Evolutionary conservation across 37 sponge, comb jelly and placozoan genomes (phyloP).

Genomic region (Dysidea cf. avara): DNA sequence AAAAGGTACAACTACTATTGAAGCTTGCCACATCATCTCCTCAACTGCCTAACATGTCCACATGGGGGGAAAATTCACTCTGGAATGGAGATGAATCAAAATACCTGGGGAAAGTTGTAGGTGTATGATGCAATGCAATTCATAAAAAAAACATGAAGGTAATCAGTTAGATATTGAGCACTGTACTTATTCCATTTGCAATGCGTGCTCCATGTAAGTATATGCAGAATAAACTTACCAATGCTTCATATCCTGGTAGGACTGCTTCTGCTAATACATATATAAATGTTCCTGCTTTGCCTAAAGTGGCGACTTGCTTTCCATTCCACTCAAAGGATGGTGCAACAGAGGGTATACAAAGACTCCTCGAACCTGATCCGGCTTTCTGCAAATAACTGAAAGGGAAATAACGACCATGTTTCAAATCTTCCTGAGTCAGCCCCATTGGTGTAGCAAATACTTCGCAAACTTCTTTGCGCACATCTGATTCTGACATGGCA

Average conservation of each 20-base stretch:
- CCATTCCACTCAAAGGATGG: conserved; percentile 19
- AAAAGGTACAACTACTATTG: no score
- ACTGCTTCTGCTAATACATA: conserved; percentile 6
- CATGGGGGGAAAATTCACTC: no score
- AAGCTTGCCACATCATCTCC: no score
- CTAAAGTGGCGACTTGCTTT: conserved; percentile 17
- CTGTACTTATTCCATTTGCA: no score
- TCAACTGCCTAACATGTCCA: no score
- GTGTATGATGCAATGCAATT: no score
- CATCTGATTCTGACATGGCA: not conserved
- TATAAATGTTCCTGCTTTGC: conserved; percentile 12
- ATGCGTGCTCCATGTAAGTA: no score
- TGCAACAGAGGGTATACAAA: conserved; percentile 4
- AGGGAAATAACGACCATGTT: not conserved
- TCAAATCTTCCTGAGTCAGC: not conserved
- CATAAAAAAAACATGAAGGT: no score
- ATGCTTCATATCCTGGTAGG: not conserved
- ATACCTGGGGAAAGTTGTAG: no score
- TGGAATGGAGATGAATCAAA: no score
- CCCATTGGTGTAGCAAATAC: conserved; percentile 29
- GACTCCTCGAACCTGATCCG: conserved; percentile 1
- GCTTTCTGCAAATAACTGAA: conserved; percentile 21
- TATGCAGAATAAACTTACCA: no score
- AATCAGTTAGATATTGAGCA: no score
- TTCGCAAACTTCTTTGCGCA: conserved; percentile 17